Evolutionary conservation across 2,888 invertebrate genomes (phyloP).

Genomic region (Melanotus villosus): DNA sequence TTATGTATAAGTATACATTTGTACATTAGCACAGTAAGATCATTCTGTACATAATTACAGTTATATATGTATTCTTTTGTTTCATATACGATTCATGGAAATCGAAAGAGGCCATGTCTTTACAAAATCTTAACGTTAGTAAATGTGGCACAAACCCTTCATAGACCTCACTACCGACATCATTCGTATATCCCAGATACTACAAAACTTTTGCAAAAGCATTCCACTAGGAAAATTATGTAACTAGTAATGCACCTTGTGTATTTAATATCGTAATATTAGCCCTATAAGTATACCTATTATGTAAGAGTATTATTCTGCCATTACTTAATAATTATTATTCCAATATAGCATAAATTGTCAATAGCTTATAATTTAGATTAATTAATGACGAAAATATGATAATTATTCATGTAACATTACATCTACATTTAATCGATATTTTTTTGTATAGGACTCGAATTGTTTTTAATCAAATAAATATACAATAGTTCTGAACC

Average conservation of each 20-base stretch:
- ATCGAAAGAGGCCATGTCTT: too few relatives aligned
- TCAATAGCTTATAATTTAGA: constrained; percentile 6
- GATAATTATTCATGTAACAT: not conserved
- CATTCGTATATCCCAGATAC: too few relatives aligned
- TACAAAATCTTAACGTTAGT: too few relatives aligned
- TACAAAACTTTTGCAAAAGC: too few relatives aligned
- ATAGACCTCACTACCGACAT: too few relatives aligned
- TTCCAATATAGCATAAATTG: not conserved
- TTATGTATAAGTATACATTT: not conserved
- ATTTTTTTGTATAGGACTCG: not conserved
- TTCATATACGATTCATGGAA: not conserved
- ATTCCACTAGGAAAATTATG: too few relatives aligned
- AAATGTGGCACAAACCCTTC: too few relatives aligned
- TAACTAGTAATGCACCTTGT: too few relatives aligned
- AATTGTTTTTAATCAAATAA: not conserved
- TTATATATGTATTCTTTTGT: not conserved
- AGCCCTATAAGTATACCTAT: not conserved
- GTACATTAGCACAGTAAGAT: not conserved
- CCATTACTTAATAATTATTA: constrained; percentile 3
- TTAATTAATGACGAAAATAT: not conserved
- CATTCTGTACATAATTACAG: not conserved
- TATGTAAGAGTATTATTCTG: constrained; percentile 8
- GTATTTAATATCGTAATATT: too few relatives aligned
- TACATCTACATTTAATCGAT: not conserved
- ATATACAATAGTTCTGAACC: not conserved